Evolutionary conservation across 2,797 vertebrate species (phyloP).

Genomic region (Sebastes paucispinis): DNA sequence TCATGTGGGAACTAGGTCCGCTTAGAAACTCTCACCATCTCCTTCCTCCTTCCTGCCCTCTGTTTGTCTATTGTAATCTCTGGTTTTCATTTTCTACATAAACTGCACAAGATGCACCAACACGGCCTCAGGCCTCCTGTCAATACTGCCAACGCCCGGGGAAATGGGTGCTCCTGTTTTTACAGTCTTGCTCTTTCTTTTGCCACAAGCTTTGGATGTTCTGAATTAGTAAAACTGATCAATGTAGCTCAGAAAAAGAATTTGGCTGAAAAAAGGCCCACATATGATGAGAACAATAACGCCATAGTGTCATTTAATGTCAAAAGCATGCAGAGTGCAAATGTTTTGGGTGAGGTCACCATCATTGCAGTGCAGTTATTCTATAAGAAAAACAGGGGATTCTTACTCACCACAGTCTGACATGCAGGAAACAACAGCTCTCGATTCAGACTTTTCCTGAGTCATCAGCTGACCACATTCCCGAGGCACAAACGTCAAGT

Average conservation of each 20-base stretch:
- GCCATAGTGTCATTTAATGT: neutral
- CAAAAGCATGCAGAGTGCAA: neutral
- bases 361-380: neutral
- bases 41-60: neutral
- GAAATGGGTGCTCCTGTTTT: slow-evolving; percentile 78
- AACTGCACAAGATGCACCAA: neutral
- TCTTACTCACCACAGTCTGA: slow-evolving; percentile 5
- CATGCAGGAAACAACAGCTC: slow-evolving; percentile 16
- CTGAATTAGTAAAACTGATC: slow-evolving; percentile 20
- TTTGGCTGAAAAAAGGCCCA: neutral
- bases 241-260: neutral
- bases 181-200: slow-evolving; percentile 10
- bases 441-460: neutral
- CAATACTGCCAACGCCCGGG: slow-evolving; percentile 53
- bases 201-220: slow-evolving; percentile 14
- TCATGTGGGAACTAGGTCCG: neutral
- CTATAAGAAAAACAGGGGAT: neutral
- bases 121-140: slow-evolving; percentile 42
- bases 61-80: neutral
- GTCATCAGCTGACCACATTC: slow-evolving; percentile 44
- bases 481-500: slow-evolving; percentile 25
- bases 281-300: neutral
- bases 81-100: slow-evolving; percentile 3
- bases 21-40: neutral
- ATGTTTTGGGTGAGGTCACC: neutral